A percentile compares a stretch with the other conserved stretches of the same genome.
These are phyloP conservation scores for Cladorhizidae sp. DNA, from an alignment of 37 sponge, comb jelly and placozoan genomes.

Conservation along the genomic window DNA sequence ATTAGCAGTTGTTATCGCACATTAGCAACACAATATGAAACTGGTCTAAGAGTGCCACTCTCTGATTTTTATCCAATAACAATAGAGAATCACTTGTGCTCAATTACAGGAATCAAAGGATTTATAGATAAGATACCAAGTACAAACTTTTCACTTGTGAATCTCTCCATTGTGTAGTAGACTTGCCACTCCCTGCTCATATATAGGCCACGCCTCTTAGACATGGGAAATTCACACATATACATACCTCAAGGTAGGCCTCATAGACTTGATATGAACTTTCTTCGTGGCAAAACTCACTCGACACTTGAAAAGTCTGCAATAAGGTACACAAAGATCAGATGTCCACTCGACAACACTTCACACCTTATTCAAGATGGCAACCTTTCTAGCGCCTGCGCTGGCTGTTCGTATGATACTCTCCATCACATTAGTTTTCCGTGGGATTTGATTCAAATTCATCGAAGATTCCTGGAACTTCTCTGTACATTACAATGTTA, in stretches of 20 bases:
- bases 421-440: slow-evolving; percentile 33
- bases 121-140: too few relatives aligned
- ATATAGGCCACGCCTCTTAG: too few relatives aligned
- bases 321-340: not conserved
- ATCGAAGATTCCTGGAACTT: slow-evolving; percentile 37
- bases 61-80: too few relatives aligned
- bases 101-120: too few relatives aligned
- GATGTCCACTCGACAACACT: not conserved
- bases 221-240: not conserved
- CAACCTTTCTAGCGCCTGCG: slow-evolving; percentile 31
- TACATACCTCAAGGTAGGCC: not conserved
- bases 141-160: too few relatives aligned
- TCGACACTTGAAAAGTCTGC: not conserved
- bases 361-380: not conserved
- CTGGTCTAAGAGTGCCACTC: too few relatives aligned
- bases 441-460: slow-evolving; percentile 61
- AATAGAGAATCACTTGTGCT: too few relatives aligned
- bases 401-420: slow-evolving; percentile 7
- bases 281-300: not conserved
- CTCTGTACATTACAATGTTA: slow-evolving; percentile 11
- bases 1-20: too few relatives aligned
- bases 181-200: too few relatives aligned
- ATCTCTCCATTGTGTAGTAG: too few relatives aligned
- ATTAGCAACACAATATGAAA: too few relatives aligned
- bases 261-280: not conserved